Base-by-base conservation (phyloP, 1,140 invertebrate genomes). In the Rhyacophila brunnea region DNA sequence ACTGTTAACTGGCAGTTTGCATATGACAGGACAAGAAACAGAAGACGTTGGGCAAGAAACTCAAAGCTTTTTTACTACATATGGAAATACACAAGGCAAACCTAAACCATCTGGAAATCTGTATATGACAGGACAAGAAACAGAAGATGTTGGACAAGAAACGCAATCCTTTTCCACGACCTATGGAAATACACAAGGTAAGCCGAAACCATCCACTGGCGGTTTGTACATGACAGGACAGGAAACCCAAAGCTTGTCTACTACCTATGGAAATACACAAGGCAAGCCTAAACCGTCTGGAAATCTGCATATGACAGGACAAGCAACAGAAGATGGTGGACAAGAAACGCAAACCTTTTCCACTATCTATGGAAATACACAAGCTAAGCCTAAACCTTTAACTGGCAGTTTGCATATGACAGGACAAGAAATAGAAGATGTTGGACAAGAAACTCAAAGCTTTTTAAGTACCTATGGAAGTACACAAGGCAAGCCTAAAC, bases 121-220 rank as follows among this genome's bases (percentile, higher is more conserved):
- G 6, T 6, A 53, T 23, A 38, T 20, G 17, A 11, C 47, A 35
- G 53, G 53, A 38, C 53, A 55, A 36, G n/a, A 46, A 32, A 62
- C 70, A 19, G 68, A 76, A 65, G 66, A 75, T 51, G 66, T 71
- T 43, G 69, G 64, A 0, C 74, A 75, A 60, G 64, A 72, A 47
- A 60, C 23, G 11, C 23, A 49, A 53, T 49, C 53, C 11, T n/a
- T n/a, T n/a, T n/a, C n/a, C n/a, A n/a, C n/a, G n/a, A n/a, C n/a
- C n/a, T n/a, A 35, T 6, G 34, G 40, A 35, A 48, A 7, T 18
- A 34, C 45, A 28, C 13, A 20, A 18, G 28, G 28, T 9, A 9
- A 44, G 6, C 11, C 42, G 14, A 6, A 6, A 17, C 20, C 14
- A 19, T 20, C 15, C 11, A 36, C 6, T 7, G n/a, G 44, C 11